Evolutionary conservation across 2,888 invertebrate species (phyloP).

Genomic region (Steromphala cineraria): DNA sequence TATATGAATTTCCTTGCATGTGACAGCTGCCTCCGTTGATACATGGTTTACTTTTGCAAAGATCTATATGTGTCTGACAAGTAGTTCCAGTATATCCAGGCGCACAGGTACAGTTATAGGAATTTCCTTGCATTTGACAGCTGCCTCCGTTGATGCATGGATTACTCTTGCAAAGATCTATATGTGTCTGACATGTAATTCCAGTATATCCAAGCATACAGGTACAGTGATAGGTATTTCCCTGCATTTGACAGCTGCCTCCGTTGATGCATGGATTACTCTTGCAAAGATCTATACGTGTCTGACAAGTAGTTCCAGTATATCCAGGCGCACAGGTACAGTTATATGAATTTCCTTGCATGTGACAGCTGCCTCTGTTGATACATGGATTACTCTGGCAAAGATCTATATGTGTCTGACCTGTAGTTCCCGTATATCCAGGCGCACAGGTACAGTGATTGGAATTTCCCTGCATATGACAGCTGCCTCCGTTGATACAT

Average conservation of each 20-base stretch:
- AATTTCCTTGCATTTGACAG: too few species aligned
- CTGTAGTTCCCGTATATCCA: not conserved
- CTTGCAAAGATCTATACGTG: not conserved
- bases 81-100: too few species aligned
- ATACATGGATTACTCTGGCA: not conserved
- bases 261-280: not conserved
- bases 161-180: not conserved
- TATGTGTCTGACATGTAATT: not conserved
- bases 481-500: too few species aligned
- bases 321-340: not conserved
- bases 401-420: not conserved
- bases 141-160: not conserved
- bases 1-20: too few species aligned
- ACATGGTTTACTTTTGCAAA: too few species aligned
- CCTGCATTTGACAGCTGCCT: not conserved
- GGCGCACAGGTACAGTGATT: not conserved
- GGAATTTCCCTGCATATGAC: too few species aligned
- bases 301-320: not conserved
- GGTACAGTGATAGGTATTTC: not conserved
- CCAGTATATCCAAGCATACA: not conserved
- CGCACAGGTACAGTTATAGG: too few species aligned
- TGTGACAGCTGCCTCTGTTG: not conserved
- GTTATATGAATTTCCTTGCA: not conserved
- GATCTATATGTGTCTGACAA: too few species aligned
- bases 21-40: too few species aligned